Evolutionary conservation across 1,140 invertebrate genomes (phyloP), one percentile per base, ranked within the genome.

Genomic region (Ceratosolen solmsi): DNA sequence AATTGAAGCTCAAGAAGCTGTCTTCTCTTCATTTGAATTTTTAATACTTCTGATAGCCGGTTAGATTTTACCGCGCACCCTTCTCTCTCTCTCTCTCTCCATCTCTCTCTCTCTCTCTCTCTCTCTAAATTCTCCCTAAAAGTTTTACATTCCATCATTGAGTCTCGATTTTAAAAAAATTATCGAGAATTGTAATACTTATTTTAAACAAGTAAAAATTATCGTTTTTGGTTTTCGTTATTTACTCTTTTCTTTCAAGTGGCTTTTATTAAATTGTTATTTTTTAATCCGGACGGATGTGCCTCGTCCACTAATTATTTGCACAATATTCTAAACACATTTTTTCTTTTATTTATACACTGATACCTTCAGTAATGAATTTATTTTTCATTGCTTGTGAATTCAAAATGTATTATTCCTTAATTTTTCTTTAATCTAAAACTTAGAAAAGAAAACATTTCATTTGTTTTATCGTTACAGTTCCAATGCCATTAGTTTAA

Each of bases 1-100:
- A 91, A 91, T 91, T 86, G 90, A 91, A 91, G 90, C 90, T 90
- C 89, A 89, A 88, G 88, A 89, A 90, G 87, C 90, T 89, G 84
- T 85, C 86, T 89, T 88, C 78, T 86, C 84, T 75, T 77, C 86
- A 85, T 86, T 82, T 87, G 83, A 80, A 58, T 84, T 86, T 80
- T 79, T 77, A 83, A 84, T 85, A 84, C 72, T 84, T 76, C 60
- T 74, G 70, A 72, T 65, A 83, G 84, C 73, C 77, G 30, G 79
- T 83, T 80, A 38, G 41, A 54, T 46, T 81, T 77, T 30, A 22
- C 9, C 9, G 3, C 4, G 0, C 5, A 36, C 15, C 36, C 17
- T 63, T 33, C 41, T 63, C 17, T 63, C 8, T 63, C n/a, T n/a
- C n/a, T n/a, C n/a, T n/a, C n/a, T n/a, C n/a, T n/a, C n/a, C n/a